phyloP scores from a whole-genome alignment of 92 coral and sea anemone species.

The Galaxea fascicularis region DNA sequence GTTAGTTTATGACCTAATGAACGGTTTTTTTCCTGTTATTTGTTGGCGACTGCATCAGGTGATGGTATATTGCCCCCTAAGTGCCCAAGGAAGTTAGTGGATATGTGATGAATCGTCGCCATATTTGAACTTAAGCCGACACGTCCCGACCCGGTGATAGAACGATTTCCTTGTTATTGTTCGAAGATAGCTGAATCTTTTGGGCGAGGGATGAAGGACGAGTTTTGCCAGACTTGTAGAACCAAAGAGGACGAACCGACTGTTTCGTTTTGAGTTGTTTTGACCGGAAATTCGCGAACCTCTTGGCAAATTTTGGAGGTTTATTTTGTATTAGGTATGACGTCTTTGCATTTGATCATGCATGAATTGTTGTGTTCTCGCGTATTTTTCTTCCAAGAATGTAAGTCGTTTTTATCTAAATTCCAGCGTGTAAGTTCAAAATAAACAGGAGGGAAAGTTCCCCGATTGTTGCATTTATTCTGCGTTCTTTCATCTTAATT shows the following conservation, averaged over 20 bases:
- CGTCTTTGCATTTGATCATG: constrained; percentile 46
- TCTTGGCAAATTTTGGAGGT: constrained; percentile 17
- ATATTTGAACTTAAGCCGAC: constrained; percentile 54
- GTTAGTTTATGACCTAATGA: constrained; percentile 27
- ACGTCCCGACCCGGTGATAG: constrained; percentile 31
- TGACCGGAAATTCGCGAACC: constrained; percentile 39
- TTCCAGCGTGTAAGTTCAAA: not conserved
- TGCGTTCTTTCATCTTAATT: not conserved
- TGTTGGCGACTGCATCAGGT: not conserved
- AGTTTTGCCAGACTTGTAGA: not conserved
- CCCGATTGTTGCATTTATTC: not conserved
- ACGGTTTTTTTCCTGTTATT: not conserved
- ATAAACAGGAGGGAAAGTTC: not conserved
- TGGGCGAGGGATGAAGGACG: not conserved
- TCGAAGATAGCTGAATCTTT: not conserved
- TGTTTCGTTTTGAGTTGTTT: constrained; percentile 13
- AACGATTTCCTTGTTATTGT: constrained; percentile 33
- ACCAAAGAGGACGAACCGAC: not conserved
- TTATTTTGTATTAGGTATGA: constrained; percentile 17
- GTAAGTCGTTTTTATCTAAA: not conserved
- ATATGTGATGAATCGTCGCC: constrained; percentile 75
- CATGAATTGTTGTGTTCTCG: constrained; percentile 5
- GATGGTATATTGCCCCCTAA: not conserved
- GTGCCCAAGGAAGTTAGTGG: constrained; percentile 54
- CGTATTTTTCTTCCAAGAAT: not conserved